A percentile compares a stretch with the other conserved stretches of the same genome.
Conservation (phyloP, 2,888 invertebrate species). For the Tenthredo notha region DNA sequence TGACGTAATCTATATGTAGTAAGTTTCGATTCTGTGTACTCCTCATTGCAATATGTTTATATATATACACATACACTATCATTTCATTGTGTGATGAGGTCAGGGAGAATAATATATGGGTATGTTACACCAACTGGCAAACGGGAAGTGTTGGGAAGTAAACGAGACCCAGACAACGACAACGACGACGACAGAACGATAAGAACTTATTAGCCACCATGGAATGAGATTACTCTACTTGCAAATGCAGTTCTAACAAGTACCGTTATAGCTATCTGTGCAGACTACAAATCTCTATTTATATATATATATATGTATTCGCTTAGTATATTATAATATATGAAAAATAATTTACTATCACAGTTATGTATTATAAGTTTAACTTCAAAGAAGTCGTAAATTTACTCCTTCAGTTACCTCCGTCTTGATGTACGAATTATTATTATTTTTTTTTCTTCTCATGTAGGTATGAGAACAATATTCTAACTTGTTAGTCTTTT, state of each 20-base stretch:
- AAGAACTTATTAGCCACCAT: slow-evolving; percentile 43
- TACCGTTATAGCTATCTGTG: slow-evolving; percentile 32
- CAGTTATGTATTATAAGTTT: background rate
- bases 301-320: background rate
- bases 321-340: background rate
- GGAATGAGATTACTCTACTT: slow-evolving; percentile 45
- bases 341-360: background rate
- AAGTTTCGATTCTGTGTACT: slow-evolving; percentile 13
- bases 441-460: background rate
- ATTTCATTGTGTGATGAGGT: background rate
- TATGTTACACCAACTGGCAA: slow-evolving; percentile 8
- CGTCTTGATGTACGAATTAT: too few relatives aligned
- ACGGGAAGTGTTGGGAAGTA: slow-evolving; percentile 30
- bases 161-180: background rate
- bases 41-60: background rate
- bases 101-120: background rate
- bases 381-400: background rate
- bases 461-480: background rate
- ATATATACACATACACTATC: background rate
- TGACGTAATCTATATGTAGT: slow-evolving; percentile 35
- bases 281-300: background rate
- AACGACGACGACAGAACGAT: background rate
- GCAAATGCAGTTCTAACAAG: slow-evolving; percentile 40
- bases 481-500: background rate
- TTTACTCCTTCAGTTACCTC: background rate